A percentile compares a stretch with the other conserved stretches of the same genome.
Conservation (phyloP, 2,888 invertebrate species). For the Chymomyza fuscimana region DNA sequence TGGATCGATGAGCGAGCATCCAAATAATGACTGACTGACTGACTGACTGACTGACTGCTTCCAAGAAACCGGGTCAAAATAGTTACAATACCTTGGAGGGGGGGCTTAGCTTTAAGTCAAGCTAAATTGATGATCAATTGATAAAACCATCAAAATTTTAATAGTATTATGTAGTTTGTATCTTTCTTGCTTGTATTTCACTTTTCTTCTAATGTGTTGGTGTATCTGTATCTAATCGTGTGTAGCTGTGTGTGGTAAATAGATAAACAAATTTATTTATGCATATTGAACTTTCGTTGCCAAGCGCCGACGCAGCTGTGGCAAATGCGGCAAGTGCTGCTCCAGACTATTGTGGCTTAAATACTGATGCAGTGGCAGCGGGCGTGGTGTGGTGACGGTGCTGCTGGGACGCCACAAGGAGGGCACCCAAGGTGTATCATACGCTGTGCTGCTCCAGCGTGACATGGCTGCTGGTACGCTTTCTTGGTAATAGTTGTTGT, state of each 20-base stretch:
- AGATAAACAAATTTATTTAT: not conserved
- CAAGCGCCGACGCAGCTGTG: slow-evolving; percentile 2
- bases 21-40: not conserved
- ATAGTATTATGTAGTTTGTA: not conserved
- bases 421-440: slow-evolving; percentile 51
- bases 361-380: slow-evolving; percentile 62
- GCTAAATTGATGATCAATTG: not conserved
- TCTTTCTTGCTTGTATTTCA: not conserved
- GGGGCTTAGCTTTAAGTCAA: not conserved
- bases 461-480: not conserved
- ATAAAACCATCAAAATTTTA: not conserved
- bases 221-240: not conserved
- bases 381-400: slow-evolving; percentile 56
- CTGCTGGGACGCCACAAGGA: slow-evolving; percentile 61
- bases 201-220: not conserved
- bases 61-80: not conserved
- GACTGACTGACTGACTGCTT: not conserved
- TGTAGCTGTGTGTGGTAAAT: slow-evolving; percentile 2
- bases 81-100: not conserved
- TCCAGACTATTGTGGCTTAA: slow-evolving; percentile 45
- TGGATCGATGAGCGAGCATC: not conserved
- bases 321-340: slow-evolving; percentile 4
- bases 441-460: not conserved
- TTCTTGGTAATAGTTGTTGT: not conserved
- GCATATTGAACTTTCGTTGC: not conserved